A percentile compares a stretch with the other conserved stretches of the same genome.
Conservation (phyloP, 2,888 invertebrate species). For the Hypolimnas misippus region DNA sequence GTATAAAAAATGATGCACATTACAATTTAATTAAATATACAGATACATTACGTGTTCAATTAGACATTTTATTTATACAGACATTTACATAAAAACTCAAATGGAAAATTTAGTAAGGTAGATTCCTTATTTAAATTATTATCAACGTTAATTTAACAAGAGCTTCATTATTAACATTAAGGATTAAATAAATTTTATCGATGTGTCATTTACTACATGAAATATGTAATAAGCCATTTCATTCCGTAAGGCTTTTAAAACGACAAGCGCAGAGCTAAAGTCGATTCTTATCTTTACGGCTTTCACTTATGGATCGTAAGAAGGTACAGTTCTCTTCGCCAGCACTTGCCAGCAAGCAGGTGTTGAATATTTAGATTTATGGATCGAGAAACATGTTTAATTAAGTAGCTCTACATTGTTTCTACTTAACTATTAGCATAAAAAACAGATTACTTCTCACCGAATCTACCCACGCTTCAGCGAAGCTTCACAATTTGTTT, state of each 20-base stretch:
- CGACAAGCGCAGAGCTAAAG: conserved; percentile 47
- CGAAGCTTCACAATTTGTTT: conserved; percentile 38
- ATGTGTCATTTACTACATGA: conserved; percentile 26
- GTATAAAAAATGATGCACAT: neutral
- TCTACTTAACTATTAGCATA: conserved; percentile 58
- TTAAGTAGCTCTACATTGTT: conserved; percentile 73
- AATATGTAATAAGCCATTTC: conserved; percentile 19
- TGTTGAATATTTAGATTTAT: conserved; percentile 75
- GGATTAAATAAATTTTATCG: conserved; percentile 26
- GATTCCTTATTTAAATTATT: neutral
- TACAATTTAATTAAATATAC: neutral
- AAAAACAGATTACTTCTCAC: conserved; percentile 59
- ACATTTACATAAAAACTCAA: neutral
- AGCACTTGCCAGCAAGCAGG: conserved; percentile 47
- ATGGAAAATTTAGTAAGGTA: neutral
- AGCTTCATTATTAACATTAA: conserved; percentile 19
- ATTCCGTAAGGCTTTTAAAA: conserved; percentile 36
- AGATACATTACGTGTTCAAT: neutral
- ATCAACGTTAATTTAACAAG: conserved; percentile 21
- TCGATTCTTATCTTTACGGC: conserved; percentile 59
- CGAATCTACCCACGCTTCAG: conserved; percentile 35
- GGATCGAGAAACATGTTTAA: conserved; percentile 77
- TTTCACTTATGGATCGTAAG: conserved; percentile 60
- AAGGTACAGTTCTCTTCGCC: conserved; percentile 34
- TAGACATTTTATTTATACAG: neutral